Evolutionary conservation across 2,888 invertebrate genomes (phyloP), one percentile per base, ranked within the genome.

Genomic region (Apotomis capreana): DNA sequence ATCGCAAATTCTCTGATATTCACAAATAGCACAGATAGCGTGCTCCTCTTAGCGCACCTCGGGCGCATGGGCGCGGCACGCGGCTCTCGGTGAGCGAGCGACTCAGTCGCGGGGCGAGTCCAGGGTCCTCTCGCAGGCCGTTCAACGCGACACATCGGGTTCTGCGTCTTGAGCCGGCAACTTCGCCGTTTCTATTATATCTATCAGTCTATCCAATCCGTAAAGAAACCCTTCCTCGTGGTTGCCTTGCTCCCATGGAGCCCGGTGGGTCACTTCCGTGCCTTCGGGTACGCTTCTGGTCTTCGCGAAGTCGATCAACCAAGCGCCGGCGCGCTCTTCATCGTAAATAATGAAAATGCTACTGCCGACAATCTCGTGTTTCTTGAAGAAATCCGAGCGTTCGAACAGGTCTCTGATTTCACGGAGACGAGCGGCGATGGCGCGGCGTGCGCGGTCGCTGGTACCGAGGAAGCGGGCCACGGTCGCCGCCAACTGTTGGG

Each of bases 221-320:
- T 95, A 96, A 37, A 99, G 94, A 81, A 98, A 97, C 6, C 99
- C 99, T 88, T 99, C 99, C 88, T 99, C 99, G 84, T 97, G 97
- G 87, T 99, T 99, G n/a, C 99, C 99, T 78, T 97, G 96, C 74
- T 94, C 86, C 99, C 99, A 99, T 12, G 95, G 93, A 6, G 94
- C 93, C 70, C 98, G 94, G 86, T 99, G 99, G 77, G 95, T 95
- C 13, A 99, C 94, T 64, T 89, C 92, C 37, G 94, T 80, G 9
- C 95, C 96, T 36, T 95, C 94, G 0, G 97, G 96, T 61, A 98
- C 92, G 68, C 94, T 94, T 68, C 96, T 94, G 0, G 98, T 98
- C 87, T 99, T 99, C 62, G 98, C 99, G 86, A 99, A 99, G 87
- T 99, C 99, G 75, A 99, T 99, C 78, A 99, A 94, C 99, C 99